phyloP scores from a whole-genome alignment of 2,888 invertebrate genomes.

The Mactromeris polynyma region DNA sequence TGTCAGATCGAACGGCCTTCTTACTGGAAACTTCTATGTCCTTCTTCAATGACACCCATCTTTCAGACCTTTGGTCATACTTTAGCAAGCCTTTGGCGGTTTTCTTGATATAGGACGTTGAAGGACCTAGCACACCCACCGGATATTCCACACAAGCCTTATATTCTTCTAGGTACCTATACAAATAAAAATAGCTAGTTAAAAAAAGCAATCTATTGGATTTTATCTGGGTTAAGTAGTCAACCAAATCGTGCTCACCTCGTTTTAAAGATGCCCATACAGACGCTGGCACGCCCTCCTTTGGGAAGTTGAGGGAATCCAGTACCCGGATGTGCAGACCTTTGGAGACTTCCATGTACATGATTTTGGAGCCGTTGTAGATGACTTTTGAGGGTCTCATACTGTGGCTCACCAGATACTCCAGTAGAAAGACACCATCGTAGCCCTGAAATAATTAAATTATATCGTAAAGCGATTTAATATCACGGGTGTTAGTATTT shows the following conservation, averaged over 20 bases:
- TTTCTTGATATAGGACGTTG: neutral
- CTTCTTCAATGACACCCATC: conserved; percentile 5
- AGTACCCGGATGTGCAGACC: conserved; percentile 52
- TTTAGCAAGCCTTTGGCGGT: neutral
- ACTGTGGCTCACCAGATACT: neutral
- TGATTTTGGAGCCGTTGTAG: conserved; percentile 48
- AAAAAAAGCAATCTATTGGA: neutral
- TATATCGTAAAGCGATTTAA: neutral
- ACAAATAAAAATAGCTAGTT: neutral
- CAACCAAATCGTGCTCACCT: neutral
- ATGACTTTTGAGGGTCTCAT: conserved; percentile 8
- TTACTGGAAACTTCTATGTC: conserved; percentile 23
- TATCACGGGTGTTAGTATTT: neutral
- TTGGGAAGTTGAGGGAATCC: conserved; percentile 58
- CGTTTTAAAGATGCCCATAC: conserved; percentile 50
- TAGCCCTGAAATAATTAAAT: neutral
- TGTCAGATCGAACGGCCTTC: conserved; percentile 7
- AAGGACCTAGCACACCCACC: neutral
- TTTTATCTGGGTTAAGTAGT: neutral
- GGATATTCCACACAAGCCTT: neutral
- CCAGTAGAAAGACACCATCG: neutral
- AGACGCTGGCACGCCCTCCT: conserved; percentile 52
- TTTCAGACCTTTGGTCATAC: neutral
- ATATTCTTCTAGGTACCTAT: neutral
- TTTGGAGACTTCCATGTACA: conserved; percentile 53